Evolutionary conservation across 1,140 invertebrate genomes (phyloP), one percentile per base, ranked within the genome.

Genomic region (Calosoma granatense): DNA sequence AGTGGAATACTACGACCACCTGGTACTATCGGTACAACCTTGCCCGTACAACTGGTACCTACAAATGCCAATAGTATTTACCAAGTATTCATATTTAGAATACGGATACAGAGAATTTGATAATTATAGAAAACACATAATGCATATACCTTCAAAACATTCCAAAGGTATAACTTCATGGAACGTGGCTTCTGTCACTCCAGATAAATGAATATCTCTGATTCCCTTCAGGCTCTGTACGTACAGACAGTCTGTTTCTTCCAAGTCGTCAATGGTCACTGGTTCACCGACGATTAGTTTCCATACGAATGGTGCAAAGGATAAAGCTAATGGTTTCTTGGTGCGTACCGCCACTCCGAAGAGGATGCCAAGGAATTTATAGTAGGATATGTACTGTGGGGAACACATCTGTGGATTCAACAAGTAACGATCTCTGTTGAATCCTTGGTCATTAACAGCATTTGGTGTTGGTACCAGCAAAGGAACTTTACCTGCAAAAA

Each of bases 111-210:
- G 26, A 36, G 26, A 9, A 36, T 36, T 36, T 36, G 26, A 36
- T n/a, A n/a, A n/a, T n/a, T n/a, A n/a, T n/a, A n/a, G n/a, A 36
- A 36, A 36, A 36, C 6, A 36, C 26, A n/a, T 36, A 6, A 36
- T n/a, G n/a, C n/a, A 36, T 36, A 12, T 47, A n/a, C 78, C 81
- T 67, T 83, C 81, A 72, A 84, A 85, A 64, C 72, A 76, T 61
- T 85, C 81, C 58, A 84, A 67, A 11, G 82, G 83, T 60, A 86
- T 83, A 26, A 81, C 74, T 62, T 85, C 82, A 68, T 83, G 77
- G 66, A 85, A 85, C 64, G 76, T 81, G 1, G 74, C 74, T 64
- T 82, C 80, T 57, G 76, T 81, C 2, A 84, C 77, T 1, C 78
- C 81, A 4, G 73, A 73, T 23, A 73, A 67, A 63, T 83, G 77